Evolutionary conservation across 2,113 vertebrate genomes (phyloP).

Genomic region (Silurus meridionalis): DNA sequence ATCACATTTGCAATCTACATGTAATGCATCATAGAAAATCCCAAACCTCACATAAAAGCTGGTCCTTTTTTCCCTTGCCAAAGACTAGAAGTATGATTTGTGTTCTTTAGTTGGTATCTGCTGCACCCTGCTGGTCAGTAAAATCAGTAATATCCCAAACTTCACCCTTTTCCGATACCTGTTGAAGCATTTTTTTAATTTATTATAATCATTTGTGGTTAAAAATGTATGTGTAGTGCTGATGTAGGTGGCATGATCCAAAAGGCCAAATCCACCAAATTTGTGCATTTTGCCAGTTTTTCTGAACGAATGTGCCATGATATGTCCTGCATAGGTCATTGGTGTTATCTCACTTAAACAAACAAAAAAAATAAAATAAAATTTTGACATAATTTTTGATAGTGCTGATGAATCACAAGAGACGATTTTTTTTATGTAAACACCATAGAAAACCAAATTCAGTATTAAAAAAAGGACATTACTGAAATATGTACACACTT

Average conservation of each 20-base stretch:
- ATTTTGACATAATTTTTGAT: too few species aligned
- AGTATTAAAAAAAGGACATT: too few species aligned
- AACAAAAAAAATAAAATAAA: neutral
- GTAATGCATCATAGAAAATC: neutral
- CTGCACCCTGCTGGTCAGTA: constrained; percentile 59
- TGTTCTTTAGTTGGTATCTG: constrained; percentile 19
- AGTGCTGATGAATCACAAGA: too few species aligned
- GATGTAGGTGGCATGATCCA: neutral
- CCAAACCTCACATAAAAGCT: neutral
- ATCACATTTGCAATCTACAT: neutral
- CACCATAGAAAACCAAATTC: too few species aligned
- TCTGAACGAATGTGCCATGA: neutral
- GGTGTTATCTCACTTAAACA: neutral
- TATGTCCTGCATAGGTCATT: neutral
- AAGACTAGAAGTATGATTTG: neutral
- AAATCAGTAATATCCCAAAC: neutral
- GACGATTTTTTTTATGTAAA: too few species aligned
- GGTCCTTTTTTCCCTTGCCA: too few species aligned
- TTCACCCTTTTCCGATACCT: neutral
- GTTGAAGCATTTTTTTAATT: neutral
- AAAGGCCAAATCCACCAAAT: neutral
- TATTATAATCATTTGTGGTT: neutral
- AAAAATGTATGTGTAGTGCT: neutral
- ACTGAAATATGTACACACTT: too few species aligned
- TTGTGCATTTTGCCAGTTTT: neutral